These are phyloP conservation scores for Lepidostoma basale DNA, from an alignment of 1,140 invertebrate genomes.

Conservation along the genomic window DNA sequence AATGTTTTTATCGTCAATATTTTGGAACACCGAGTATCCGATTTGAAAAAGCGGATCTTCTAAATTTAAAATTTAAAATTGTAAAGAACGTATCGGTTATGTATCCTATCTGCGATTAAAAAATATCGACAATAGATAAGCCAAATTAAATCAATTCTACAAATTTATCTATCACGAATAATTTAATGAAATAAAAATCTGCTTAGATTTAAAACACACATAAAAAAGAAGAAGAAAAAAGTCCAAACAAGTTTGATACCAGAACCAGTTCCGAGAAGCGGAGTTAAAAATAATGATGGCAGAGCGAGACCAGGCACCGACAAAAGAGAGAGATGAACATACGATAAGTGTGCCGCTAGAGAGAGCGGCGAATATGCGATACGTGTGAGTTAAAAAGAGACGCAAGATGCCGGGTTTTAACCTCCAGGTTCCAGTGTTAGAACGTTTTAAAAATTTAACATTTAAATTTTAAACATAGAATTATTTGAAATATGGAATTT, in stretches of 20 bases:
- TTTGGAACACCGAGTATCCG: too few species aligned
- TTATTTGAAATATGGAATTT: too few species aligned
- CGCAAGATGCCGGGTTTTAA: slow-evolving; percentile 4
- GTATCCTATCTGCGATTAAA: too few species aligned
- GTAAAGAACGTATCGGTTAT: too few species aligned
- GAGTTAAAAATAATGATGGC: not conserved
- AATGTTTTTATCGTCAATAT: too few species aligned
- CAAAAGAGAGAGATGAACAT: slow-evolving; percentile 4
- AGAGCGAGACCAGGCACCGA: not conserved
- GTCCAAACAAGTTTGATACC: slow-evolving; percentile 4
- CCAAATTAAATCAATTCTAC: too few species aligned
- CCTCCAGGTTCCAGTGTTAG: slow-evolving; percentile 4
- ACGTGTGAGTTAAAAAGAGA: slow-evolving; percentile 21
- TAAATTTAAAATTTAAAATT: too few species aligned
- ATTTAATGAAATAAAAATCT: not conserved
- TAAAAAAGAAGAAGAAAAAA: not conserved
- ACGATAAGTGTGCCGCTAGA: slow-evolving; percentile 41
- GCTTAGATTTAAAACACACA: too few species aligned
- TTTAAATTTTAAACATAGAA: too few species aligned
- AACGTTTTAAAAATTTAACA: not conserved
- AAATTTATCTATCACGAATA: not conserved
- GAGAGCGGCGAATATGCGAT: slow-evolving; percentile 1
- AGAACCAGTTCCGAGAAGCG: slow-evolving; percentile 5
- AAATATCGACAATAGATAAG: too few species aligned
- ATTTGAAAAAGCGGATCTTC: too few species aligned